Base-by-base conservation (phyloP, 2,888 invertebrate species). In the Trileptium ribeirensis region DNA sequence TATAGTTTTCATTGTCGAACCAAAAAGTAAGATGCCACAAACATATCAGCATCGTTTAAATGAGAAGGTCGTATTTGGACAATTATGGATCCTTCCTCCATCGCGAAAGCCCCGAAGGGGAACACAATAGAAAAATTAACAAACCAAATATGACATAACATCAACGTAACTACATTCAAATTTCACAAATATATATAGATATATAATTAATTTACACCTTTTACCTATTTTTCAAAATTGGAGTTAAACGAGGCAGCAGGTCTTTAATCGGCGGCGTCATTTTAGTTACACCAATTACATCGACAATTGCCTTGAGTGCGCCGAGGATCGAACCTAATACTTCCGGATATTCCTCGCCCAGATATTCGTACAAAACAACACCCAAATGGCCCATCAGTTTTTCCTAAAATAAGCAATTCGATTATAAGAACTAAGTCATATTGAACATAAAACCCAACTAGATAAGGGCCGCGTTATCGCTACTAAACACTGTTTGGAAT, bases 241-340 rank as follows among this genome's bases (percentile, higher is more conserved):
- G 99, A 0, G 99, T 99, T 67, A 99, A 91, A 82, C 98, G 92
- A 0, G 99, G 99, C 79, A 99, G 90, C 34, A 99, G 91, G 91
- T 99, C 98, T 91, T 99, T 99, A 87, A 99, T 99, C 0, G 99
- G 99, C 1, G 99, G 99, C 0, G 97, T 99, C 99, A 99, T 99
- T 91, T 99, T 98, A 0, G 97, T 97, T 99, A 99, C 99, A 86
- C 99, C 99, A 87, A 99, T 99, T 1, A 99, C 99, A 89, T 98
- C 99, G 1, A 99, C 98, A 85, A 99, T 99, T 0, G 96, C 96
- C 90, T 99, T 99, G n/a, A 99, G 90, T 0, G 98, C 99, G 0
- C 98, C 99, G 79, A 99, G 92, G 88, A 99, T 99, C 74, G 97
- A 97, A 67, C 99, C 99, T 85, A 99, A 91, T 15, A 99, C 99